Evolutionary conservation across 2,888 invertebrate genomes (phyloP), one percentile per base, ranked within the genome.

Genomic region (Parascotia fuliginaria): DNA sequence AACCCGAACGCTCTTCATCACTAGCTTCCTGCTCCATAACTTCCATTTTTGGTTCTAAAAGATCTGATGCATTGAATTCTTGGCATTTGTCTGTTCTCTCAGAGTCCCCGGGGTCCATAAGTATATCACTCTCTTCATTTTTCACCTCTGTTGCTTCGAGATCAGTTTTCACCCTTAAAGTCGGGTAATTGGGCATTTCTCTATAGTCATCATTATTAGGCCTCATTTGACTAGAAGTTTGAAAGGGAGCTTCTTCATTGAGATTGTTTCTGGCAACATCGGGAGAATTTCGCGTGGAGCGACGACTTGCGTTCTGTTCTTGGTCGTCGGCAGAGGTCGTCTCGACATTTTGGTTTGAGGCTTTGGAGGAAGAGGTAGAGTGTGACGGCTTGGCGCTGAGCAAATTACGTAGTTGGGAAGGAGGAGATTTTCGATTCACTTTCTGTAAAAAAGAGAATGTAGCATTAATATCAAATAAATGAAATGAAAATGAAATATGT

Each of bases 41-140:
- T 91, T 95, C 95, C 87, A 95, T 89, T 93, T 95, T 95, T 73
- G 95, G 95, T 92, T 95, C 92, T 61, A 92, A 77, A 66, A 92
- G 84, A 75, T 92, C 92, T 28, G 89, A 81, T 59, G 89, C 91
- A 60, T 81, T 89, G 65, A 90, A 89, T 45, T 91, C 92, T 70
- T 87, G 89, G 70, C 84, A 81, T 70, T 88, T 89, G 48, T 88
- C 90, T 60, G 77, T 77, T 60, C 82, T 81, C 44, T 90, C 90
- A 40, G 82, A 65, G 69, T 90, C 92, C 55, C 89, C 90, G 38
- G 89, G 89, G 55, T 92, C 92, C 87, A 90, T 86, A 54, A 89
- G 83, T 62, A 85, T 83, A 65, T 91, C 92, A 66, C 78, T 86
- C 72, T 92, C 91, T 76, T 92, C 92, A 75, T 87, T 87, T 76